These are phyloP conservation scores for Magallana gigas DNA, from an alignment of 1,140 invertebrate species.

Conservation along the genomic window DNA sequence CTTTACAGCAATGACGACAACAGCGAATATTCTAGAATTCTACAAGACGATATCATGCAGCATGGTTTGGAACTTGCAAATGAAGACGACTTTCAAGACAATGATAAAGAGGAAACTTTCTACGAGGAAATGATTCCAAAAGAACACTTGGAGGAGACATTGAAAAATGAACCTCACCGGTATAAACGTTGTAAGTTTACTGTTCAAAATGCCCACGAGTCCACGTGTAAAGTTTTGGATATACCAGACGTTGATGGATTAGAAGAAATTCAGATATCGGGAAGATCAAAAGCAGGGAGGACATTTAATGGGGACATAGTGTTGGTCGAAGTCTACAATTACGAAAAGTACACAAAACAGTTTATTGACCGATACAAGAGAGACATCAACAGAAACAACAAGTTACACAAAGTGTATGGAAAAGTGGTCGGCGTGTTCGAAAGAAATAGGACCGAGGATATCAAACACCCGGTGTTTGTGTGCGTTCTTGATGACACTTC, in stretches of 20 bases:
- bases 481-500: constrained; percentile 68
- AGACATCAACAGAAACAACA: neutral
- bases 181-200: constrained; percentile 65
- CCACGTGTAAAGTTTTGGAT: constrained; percentile 58
- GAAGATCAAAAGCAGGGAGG: constrained; percentile 70
- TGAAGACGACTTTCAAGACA: neutral
- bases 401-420: constrained; percentile 54
- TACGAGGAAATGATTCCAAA: constrained; percentile 33
- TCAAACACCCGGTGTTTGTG: constrained; percentile 66
- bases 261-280: constrained; percentile 65
- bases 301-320: constrained; percentile 72
- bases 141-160: neutral
- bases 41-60: neutral
- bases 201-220: constrained; percentile 61
- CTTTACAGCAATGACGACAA: neutral
- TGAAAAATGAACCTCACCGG: constrained; percentile 44
- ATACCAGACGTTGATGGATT: constrained; percentile 14
- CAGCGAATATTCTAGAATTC: neutral
- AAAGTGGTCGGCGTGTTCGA: constrained; percentile 66
- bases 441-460: constrained; percentile 47
- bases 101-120: constrained; percentile 41
- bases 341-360: constrained; percentile 33
- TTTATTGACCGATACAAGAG: constrained; percentile 37
- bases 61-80: neutral
- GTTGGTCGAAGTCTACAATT: constrained; percentile 68